phyloP scores from a whole-genome alignment of 1,140 invertebrate species.

The Sarcophaga bullata region DNA sequence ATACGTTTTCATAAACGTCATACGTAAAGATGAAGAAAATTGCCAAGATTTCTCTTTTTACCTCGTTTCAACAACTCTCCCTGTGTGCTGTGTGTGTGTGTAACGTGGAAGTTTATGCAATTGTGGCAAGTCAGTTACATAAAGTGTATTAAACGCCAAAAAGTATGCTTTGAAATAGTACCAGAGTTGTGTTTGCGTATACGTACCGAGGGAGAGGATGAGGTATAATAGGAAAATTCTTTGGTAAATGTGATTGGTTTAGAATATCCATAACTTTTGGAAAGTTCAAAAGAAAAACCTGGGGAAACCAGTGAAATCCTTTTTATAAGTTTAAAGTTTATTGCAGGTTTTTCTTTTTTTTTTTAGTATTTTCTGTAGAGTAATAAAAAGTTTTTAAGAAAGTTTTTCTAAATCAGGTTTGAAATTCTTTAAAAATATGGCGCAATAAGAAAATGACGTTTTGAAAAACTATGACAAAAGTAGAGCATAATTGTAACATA shows the following conservation, averaged over 20 bases:
- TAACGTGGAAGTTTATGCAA: background rate
- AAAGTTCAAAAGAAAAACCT: slow-evolving; percentile 4
- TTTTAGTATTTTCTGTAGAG: background rate
- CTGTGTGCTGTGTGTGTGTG: background rate
- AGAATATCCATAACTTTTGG: background rate
- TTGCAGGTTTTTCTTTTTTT: background rate
- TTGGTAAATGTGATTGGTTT: slow-evolving; percentile 29
- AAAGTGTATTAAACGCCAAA: slow-evolving; percentile 18
- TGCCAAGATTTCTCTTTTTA: background rate
- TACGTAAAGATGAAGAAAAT: slow-evolving; percentile 6
- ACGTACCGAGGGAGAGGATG: background rate
- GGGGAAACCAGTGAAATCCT: background rate
- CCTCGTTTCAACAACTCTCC: background rate
- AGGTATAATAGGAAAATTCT: no score
- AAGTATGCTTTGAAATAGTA: background rate
- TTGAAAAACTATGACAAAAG: background rate
- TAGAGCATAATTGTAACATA: no score
- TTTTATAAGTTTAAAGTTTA: slow-evolving; percentile 11
- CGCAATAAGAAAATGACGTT: background rate
- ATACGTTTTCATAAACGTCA: slow-evolving; percentile 22
- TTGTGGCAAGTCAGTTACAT: background rate
- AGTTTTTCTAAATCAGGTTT: slow-evolving; percentile 14
- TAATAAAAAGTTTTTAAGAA: slow-evolving; percentile 16
- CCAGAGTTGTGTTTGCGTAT: background rate
- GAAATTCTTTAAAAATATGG: slow-evolving; percentile 8